A percentile compares a stretch with the other conserved stretches of the same genome.
Evolutionary conservation across 2,113 vertebrate genomes (phyloP).

Genomic region (Mastomys natalensis): DNA sequence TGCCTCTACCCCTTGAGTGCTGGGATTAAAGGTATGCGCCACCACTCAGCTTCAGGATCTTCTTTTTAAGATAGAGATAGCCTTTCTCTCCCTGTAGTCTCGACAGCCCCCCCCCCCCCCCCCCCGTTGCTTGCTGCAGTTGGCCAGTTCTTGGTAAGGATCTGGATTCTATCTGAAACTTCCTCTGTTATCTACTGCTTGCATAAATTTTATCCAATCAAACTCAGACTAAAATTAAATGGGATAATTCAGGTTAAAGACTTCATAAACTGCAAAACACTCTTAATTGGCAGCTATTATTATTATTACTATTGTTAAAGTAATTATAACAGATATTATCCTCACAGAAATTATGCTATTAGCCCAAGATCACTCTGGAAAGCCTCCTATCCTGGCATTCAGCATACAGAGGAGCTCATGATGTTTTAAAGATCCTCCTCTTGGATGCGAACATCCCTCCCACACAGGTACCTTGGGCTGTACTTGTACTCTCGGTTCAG

Average conservation of each 20-base stretch:
- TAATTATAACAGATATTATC: conserved; percentile 57
- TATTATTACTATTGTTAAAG: conserved; percentile 59
- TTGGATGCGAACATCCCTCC: neutral
- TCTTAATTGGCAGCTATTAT: conserved; percentile 63
- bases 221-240: conserved; percentile 58
- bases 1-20: neutral
- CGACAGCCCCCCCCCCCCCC: neutral
- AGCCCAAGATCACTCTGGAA: conserved; percentile 34
- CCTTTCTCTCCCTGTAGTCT: neutral
- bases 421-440: neutral
- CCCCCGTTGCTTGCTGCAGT: neutral
- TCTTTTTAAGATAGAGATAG: neutral
- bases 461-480: neutral
- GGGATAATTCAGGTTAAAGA: conserved; percentile 57
- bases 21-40: neutral
- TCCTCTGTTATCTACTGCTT: conserved; percentile 4
- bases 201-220: conserved; percentile 22
- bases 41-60: neutral
- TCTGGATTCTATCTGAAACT: neutral
- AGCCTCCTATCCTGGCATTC: neutral
- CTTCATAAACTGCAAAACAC: conserved; percentile 45
- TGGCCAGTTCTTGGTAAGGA: neutral
- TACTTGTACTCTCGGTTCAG: neutral
- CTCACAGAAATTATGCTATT: conserved; percentile 35
- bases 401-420: fast-evolving